Evolutionary conservation across 2,888 invertebrate genomes (phyloP), one percentile per base, ranked within the genome.

Genomic region (Tinea semifulvella): DNA sequence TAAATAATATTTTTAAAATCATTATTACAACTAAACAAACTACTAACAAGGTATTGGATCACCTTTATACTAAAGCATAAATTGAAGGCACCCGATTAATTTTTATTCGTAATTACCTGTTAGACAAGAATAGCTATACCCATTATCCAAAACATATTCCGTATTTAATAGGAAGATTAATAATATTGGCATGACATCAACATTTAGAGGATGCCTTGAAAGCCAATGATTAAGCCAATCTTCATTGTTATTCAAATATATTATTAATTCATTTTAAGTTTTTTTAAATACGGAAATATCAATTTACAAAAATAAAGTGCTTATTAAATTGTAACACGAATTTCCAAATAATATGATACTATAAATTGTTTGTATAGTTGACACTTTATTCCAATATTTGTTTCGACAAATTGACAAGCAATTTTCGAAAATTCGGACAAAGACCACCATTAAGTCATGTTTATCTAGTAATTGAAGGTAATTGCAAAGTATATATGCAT

Each of bases 71-170:
- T 36, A 18, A 36, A 10, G 3, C 16, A 3, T 14, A 36, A 17
- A 36, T 36, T 36, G 8, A 36, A 18, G 17, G 7, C 18, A 36
- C 36, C 52, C 51, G 53, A 56, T 60, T 48, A 47, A 48, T 57
- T 63, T 57, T 60, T 58, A 60, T 59, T 60, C 53, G 53, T 58
- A 63, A 60, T 57, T 57, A 71, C 69, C 60, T 55, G 71, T 70
- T 65, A 60, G 67, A 67, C 74, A 56, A 68, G 68, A 64, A 56
- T 58, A 50, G 18, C 10, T 14, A 14, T 40, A 40, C 14, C 20
- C 14, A 20, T 40, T 22, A 22, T 22, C 13, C 31, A 19, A 22
- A 40, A 22, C 13, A 18, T 13, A 13, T 14, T 14, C 11, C 2
- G 14, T 31, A 7, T 31, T 2, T 14, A 13, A 31, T 31, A 31